Conservation (phyloP, 2,113 vertebrate genomes). For the Lamprotornis superbus region DNA sequence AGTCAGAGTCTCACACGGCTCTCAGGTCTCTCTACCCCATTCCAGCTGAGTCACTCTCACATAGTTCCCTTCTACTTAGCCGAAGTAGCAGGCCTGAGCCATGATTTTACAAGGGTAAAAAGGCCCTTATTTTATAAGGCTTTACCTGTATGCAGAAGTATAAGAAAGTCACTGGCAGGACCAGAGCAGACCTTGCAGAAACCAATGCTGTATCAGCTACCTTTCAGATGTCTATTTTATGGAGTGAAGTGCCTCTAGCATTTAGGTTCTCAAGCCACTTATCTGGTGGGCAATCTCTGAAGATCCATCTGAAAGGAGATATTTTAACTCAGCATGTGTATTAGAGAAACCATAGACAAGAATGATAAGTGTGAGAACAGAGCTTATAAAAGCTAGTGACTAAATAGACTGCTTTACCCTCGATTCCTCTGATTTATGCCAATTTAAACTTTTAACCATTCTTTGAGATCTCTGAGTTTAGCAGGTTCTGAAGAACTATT, state of each 20-base stretch:
- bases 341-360: neutral
- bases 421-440: neutral
- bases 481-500: neutral
- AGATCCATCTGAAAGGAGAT: neutral
- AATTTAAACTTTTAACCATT: neutral
- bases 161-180: neutral
- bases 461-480: neutral
- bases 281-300: neutral
- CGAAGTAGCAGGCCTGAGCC: neutral
- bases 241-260: neutral
- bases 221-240: neutral
- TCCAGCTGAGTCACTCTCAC: neutral
- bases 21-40: neutral
- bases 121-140: neutral
- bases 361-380: neutral
- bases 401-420: neutral
- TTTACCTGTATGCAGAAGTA: neutral
- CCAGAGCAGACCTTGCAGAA: neutral
- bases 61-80: neutral
- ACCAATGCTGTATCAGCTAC: neutral
- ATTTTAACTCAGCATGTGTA: neutral
- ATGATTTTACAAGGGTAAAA: neutral
- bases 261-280: neutral
- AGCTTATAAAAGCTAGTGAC: neutral
- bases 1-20: too few relatives aligned